Percentiles rank a stretch among this genome's conserved stretches.
These are phyloP conservation scores for Amazona finschi DNA, from an alignment of 2,797 vertebrate species.

Conservation along the genomic window DNA sequence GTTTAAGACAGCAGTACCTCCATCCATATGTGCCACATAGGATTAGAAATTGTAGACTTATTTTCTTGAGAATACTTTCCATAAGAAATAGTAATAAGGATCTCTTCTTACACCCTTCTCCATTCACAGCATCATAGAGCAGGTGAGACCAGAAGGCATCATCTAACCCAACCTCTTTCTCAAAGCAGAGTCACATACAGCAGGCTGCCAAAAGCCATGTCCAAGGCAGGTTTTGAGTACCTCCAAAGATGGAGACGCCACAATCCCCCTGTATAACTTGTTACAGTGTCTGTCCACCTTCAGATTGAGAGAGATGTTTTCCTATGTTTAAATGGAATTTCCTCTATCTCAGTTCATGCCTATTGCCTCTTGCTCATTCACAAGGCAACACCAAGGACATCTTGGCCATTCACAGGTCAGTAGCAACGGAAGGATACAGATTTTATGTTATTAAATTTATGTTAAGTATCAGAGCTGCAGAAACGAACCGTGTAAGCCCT, in stretches of 20 bases:
- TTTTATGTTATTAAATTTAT: background rate
- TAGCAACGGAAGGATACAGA: background rate
- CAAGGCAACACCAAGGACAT: background rate
- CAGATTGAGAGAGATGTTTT: background rate
- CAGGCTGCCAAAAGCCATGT: accelerated
- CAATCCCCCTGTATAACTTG: background rate
- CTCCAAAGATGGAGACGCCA: background rate
- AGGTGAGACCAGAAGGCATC: background rate
- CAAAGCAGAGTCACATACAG: background rate
- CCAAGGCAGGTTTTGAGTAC: background rate
- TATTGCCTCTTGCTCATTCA: background rate
- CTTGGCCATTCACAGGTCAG: background rate
- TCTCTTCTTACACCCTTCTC: background rate
- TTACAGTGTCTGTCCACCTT: background rate
- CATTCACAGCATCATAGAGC: background rate
- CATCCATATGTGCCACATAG: background rate
- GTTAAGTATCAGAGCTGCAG: background rate
- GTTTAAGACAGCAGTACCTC: background rate
- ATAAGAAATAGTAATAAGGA: background rate
- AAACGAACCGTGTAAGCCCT: background rate
- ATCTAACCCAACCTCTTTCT: accelerated
- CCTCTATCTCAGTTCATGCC: background rate
- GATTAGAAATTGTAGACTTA: background rate
- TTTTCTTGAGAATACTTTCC: background rate
- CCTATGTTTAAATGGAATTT: background rate